A percentile compares a stretch with the other conserved stretches of the same genome.
phyloP scores from a whole-genome alignment of 2,888 invertebrate genomes.

The Epirrita christyi region DNA sequence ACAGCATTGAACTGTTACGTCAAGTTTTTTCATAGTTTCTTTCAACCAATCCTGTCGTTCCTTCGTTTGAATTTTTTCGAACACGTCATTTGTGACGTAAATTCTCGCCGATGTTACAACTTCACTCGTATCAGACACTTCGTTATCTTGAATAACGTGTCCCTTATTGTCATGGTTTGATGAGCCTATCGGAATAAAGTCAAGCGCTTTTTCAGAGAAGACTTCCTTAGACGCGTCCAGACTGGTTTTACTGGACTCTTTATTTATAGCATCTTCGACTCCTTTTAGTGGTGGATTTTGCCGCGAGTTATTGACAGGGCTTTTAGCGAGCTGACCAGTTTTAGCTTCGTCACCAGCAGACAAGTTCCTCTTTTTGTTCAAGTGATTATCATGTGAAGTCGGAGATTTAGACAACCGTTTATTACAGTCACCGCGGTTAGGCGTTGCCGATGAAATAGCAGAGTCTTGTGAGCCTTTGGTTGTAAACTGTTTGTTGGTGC shows the following conservation, averaged over 20 bases:
- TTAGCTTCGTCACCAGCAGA: conserved; percentile 44
- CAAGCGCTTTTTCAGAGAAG: conserved; percentile 50
- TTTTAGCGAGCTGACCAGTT: conserved; percentile 10
- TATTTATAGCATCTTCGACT: conserved; percentile 12
- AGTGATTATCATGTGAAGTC: conserved; percentile 58
- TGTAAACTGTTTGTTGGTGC: not conserved
- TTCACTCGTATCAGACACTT: conserved; percentile 76
- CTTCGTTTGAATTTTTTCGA: conserved; percentile 71
- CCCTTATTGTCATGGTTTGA: conserved; percentile 69
- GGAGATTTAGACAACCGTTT: conserved; percentile 76
- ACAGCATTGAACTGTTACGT: conserved; percentile 64
- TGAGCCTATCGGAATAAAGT: conserved; percentile 61
- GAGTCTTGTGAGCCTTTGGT: conserved; percentile 43
- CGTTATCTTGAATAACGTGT: conserved; percentile 76
- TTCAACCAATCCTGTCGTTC: conserved; percentile 77
- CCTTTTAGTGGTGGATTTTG: conserved; percentile 23
- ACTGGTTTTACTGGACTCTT: conserved; percentile 6
- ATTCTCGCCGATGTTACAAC: conserved; percentile 75
- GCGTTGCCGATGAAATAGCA: conserved; percentile 29
- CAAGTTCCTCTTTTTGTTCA: conserved; percentile 61
- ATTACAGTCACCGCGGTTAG: conserved; percentile 37
- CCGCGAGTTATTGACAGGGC: conserved; percentile 5
- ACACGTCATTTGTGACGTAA: conserved; percentile 75
- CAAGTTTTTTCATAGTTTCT: conserved; percentile 57
- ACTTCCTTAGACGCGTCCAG: conserved; percentile 6